These are phyloP conservation scores for Unio delphinus DNA, from an alignment of 2,888 invertebrate genomes.

Conservation along the genomic window DNA sequence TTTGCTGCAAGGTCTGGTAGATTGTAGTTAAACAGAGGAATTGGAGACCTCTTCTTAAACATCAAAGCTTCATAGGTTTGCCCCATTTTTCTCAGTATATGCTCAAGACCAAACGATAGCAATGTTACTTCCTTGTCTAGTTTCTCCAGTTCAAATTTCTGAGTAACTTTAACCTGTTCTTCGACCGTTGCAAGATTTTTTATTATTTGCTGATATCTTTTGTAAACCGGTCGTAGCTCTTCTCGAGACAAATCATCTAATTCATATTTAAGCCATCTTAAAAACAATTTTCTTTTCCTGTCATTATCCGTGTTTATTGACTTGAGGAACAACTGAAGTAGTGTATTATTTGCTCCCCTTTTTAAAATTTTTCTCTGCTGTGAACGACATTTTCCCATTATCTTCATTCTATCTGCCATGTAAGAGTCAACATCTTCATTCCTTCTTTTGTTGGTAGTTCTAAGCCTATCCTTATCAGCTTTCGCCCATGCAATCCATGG, in stretches of 20 bases:
- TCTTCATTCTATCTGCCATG: too few relatives aligned
- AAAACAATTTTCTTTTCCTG: background rate
- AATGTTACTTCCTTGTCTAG: slow-evolving; percentile 4
- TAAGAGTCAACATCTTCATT: too few relatives aligned
- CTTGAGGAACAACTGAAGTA: background rate
- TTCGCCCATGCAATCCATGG: too few relatives aligned
- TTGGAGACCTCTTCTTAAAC: background rate
- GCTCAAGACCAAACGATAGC: slow-evolving; percentile 13
- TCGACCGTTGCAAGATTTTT: background rate
- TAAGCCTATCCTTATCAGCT: too few relatives aligned
- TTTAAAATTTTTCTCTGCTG: background rate
- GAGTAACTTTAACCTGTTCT: background rate
- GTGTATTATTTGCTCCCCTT: background rate
- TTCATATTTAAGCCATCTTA: slow-evolving; percentile 1
- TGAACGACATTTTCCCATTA: background rate
- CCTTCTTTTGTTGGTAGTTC: too few relatives aligned
- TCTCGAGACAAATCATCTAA: background rate
- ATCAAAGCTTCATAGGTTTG: slow-evolving; percentile 13
- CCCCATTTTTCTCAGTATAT: slow-evolving; percentile 16
- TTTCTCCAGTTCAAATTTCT: background rate
- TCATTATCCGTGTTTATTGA: background rate
- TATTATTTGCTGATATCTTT: background rate
- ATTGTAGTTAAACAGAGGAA: background rate
- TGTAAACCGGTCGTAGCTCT: background rate
- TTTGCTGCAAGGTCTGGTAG: slow-evolving; percentile 9